Evolutionary conservation across 2,888 invertebrate genomes (phyloP).

Genomic region (Adelognathus sp.): DNA sequence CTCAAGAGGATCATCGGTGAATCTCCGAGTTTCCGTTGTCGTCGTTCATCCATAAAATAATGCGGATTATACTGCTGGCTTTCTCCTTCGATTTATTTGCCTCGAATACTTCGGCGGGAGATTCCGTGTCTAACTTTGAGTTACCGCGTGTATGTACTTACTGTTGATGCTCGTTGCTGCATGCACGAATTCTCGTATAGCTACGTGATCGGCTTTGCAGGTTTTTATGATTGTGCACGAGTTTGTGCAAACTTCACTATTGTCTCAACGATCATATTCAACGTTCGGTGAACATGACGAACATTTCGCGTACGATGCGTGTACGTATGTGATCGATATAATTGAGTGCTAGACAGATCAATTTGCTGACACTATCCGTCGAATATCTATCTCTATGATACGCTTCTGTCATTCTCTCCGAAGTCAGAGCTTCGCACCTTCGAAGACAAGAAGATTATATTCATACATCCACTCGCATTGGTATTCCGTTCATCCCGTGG

Average conservation of each 20-base stretch:
- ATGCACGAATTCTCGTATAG: constrained; percentile 38
- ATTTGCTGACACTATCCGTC: no score
- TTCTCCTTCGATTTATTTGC: neutral
- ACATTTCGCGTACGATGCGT: neutral
- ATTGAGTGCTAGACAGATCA: no score
- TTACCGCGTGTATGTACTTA: constrained; percentile 5
- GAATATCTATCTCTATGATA: neutral
- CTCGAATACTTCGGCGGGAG: neutral
- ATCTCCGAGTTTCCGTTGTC: constrained; percentile 8
- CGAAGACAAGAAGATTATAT: neutral
- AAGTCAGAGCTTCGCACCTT: neutral
- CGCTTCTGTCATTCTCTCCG: neutral
- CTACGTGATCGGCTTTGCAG: constrained; percentile 51
- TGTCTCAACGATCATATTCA: neutral
- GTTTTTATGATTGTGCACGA: constrained; percentile 45
- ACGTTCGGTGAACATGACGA: neutral
- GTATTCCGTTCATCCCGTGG: constrained; percentile 31
- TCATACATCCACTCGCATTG: constrained; percentile 25
- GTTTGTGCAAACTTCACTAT: constrained; percentile 40
- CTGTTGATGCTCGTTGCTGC: constrained; percentile 48
- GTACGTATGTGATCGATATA: no score
- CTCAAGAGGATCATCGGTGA: constrained; percentile 34
- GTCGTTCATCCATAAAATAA: constrained; percentile 20
- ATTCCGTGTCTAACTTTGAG: constrained; percentile 26
- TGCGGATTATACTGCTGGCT: constrained; percentile 10